These are phyloP conservation scores for Papilio elwesi DNA, from an alignment of 2,888 invertebrate species.

Conservation along the genomic window DNA sequence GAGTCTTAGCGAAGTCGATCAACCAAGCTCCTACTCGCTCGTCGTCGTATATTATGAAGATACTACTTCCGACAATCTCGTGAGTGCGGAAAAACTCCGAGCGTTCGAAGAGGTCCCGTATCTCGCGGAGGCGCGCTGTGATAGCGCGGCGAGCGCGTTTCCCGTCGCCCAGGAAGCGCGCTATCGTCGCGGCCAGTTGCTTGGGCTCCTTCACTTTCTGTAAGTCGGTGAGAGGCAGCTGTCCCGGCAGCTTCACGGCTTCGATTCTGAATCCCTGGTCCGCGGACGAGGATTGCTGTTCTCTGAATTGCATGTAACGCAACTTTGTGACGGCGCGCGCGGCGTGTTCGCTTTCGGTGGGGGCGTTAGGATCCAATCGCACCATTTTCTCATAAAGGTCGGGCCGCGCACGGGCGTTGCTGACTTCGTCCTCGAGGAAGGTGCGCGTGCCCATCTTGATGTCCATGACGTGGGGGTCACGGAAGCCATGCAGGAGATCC, in stretches of 20 bases:
- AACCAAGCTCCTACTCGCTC: slow-evolving; percentile 96
- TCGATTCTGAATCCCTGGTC: slow-evolving; percentile 97
- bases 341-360: slow-evolving; percentile 92
- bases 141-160: slow-evolving; percentile 88
- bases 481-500: slow-evolving; percentile 95
- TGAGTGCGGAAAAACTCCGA: slow-evolving; percentile 93
- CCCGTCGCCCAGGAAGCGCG: slow-evolving; percentile 88
- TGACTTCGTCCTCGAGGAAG: slow-evolving; percentile 97
- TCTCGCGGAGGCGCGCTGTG: slow-evolving; percentile 89
- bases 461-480: slow-evolving; percentile 97
- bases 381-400: slow-evolving; percentile 99
- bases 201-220: slow-evolving; percentile 92
- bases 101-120: slow-evolving; percentile 91
- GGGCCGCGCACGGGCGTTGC: slow-evolving; percentile 90
- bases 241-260: slow-evolving; percentile 94
- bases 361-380: slow-evolving; percentile 93
- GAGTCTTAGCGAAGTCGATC: slow-evolving; percentile 98
- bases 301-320: slow-evolving; percentile 98
- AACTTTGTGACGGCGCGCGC: slow-evolving; percentile 95
- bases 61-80: slow-evolving; percentile 97
- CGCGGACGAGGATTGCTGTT: slow-evolving; percentile 96
- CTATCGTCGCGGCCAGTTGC: slow-evolving; percentile 90
- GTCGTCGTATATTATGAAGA: slow-evolving; percentile 96
- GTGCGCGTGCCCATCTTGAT: slow-evolving; percentile 98
- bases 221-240: slow-evolving; percentile 93